phyloP scores from a whole-genome alignment of 2,888 invertebrate genomes.

The Drosophila paramelanica region DNA sequence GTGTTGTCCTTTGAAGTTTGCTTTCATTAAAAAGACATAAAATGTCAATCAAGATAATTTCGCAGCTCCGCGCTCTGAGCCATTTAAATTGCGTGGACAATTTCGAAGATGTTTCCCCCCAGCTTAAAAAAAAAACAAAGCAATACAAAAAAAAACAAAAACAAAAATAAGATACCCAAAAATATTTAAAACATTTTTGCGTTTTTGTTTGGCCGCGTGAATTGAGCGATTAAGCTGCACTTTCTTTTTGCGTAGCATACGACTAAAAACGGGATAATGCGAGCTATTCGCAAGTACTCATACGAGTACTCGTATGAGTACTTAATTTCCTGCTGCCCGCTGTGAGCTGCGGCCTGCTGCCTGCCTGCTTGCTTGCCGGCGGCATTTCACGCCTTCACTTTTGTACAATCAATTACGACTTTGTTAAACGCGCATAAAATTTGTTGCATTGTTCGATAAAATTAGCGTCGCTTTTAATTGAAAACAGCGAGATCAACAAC shows the following conservation, averaged over 20 bases:
- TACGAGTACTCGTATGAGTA: neutral
- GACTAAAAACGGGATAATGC: constrained; percentile 17
- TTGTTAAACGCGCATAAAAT: constrained; percentile 70
- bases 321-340: constrained; percentile 1
- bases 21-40: constrained; percentile 76
- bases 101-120: neutral
- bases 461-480: constrained; percentile 62
- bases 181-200: constrained; percentile 10
- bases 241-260: constrained; percentile 49
- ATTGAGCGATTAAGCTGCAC: constrained; percentile 69
- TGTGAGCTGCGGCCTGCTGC: neutral
- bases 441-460: constrained; percentile 46
- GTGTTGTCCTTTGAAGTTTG: constrained; percentile 49
- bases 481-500: constrained; percentile 17
- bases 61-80: constrained; percentile 20
- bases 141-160: constrained; percentile 4
- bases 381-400: constrained; percentile 56
- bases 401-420: constrained; percentile 77
- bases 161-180: constrained; percentile 1
- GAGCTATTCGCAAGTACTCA: constrained; percentile 20
- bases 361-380: constrained; percentile 4
- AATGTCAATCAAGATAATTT: constrained; percentile 80
- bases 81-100: constrained; percentile 40
- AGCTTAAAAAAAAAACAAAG: constrained; percentile 6
- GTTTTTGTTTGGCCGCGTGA: constrained; percentile 24